Conservation (phyloP, 2,888 invertebrate species). For the Lacanobia oleracea region DNA sequence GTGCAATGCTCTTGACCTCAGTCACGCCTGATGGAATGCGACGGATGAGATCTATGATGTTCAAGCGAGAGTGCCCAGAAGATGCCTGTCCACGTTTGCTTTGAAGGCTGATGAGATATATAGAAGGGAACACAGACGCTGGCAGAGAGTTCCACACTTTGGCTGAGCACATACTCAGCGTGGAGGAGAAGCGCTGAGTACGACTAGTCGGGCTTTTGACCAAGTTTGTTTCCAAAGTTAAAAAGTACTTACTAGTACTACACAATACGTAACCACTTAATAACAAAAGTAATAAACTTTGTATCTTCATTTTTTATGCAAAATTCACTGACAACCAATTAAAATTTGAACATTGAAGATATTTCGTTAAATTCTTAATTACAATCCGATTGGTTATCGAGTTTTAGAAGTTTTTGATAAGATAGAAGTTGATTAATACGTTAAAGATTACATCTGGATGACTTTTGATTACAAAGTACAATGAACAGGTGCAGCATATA, state of each 20-base stretch:
- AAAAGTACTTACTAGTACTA: conserved; percentile 39
- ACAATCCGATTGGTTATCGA: conserved; percentile 8
- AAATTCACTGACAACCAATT: not conserved
- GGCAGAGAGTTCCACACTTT: too few species aligned
- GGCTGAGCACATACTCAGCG: too few species aligned
- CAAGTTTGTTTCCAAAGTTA: not conserved
- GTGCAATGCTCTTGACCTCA: too few species aligned
- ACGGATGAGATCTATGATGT: too few species aligned
- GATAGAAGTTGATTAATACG: conserved; percentile 26
- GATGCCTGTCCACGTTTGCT: too few species aligned
- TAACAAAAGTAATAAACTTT: conserved; percentile 44
- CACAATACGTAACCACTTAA: conserved; percentile 30
- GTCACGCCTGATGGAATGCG: too few species aligned
- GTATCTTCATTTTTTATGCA: conserved; percentile 40
- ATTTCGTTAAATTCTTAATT: not conserved
- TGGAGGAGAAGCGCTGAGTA: too few species aligned
- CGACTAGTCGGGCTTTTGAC: too few species aligned
- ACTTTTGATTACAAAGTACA: conserved; percentile 8
- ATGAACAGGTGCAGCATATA: not conserved
- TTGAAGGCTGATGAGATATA: too few species aligned
- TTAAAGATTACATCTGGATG: conserved; percentile 18
- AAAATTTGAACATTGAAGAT: not conserved
- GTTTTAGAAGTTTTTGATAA: conserved; percentile 26
- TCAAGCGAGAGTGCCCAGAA: too few species aligned
- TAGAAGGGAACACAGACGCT: too few species aligned